Conservation (phyloP, 2,797 vertebrate genomes). For the Dendrocincla fuliginosa region DNA sequence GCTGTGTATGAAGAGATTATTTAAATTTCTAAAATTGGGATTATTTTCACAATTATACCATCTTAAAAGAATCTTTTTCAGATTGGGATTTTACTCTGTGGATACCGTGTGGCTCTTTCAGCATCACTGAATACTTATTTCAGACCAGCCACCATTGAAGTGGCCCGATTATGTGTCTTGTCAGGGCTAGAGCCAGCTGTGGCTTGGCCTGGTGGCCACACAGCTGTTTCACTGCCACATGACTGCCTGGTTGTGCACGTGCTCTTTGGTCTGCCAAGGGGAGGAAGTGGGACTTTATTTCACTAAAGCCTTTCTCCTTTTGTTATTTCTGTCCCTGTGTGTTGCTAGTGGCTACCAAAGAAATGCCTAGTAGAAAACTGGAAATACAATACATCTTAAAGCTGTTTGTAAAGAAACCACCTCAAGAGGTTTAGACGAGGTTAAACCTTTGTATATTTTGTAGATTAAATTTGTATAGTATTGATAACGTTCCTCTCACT, state of each 20-base stretch:
- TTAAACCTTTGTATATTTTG: background rate
- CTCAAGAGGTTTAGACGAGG: background rate
- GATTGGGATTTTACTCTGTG: background rate
- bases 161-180: background rate
- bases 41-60: background rate
- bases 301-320: background rate
- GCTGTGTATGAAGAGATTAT: background rate
- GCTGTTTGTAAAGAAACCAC: background rate
- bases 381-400: background rate
- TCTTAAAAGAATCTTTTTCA: background rate
- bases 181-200: slow-evolving; percentile 12
- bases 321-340: background rate
- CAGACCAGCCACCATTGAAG: fast-evolving
- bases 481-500: background rate
- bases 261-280: background rate
- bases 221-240: background rate
- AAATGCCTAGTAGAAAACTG: background rate
- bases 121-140: background rate
- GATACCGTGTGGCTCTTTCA: fast-evolving
- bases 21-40: background rate
- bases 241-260: background rate
- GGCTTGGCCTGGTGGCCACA: background rate
- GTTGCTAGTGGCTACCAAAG: background rate
- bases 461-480: background rate
- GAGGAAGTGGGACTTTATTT: background rate